Evolutionary conservation across 2,113 vertebrate species (phyloP), one percentile per base, ranked within the genome.

Genomic region (Bubo scandiacus): DNA sequence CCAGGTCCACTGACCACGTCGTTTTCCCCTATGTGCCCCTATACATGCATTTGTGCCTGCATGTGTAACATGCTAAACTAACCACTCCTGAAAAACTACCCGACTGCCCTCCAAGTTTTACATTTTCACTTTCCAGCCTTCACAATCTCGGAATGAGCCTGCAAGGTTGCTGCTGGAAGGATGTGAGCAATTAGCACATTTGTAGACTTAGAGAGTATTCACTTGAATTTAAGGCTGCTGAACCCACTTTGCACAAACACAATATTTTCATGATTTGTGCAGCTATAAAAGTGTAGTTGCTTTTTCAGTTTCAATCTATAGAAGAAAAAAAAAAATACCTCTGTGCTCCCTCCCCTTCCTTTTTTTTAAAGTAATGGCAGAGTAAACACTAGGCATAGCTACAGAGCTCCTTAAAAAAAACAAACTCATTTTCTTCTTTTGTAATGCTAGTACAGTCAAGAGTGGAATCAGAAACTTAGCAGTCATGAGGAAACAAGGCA

Each of bases 261-360:
- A 62, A 1, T 26, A 51, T 68, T 81, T 91, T 83, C n/a, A 52
- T 68, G 11, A 81, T 19, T n/a, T 14, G 14, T 38, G 23, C 38
- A 77, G 13, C n/a, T 59, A 32, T 52, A 38, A 29, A 88, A 80
- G 30, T 6, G 2, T 22, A 82, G 67, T 23, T 72, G 32, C 32
- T 30, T 88, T 77, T 85, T 49, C 32, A 71, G 26, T 82, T 91
- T 91, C 49, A 86, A 75, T 42, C 40, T 16, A 36, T 4, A 14
- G 29, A 63, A 85, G 43, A 19, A 38, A 51, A 72, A 40, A n/a
- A 5, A 19, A 18, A 34, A 19, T 26, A 7, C 5, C 9, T 57
- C 6, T 7, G 5, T 86, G 25, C 23, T 58, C 6, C 12, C 27
- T 3, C 22, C 15, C 15, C 4, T 10, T 2, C 3, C 2, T 8